Evolutionary conservation across 2,888 invertebrate species (phyloP).

Genomic region (Cataglyphis albicans): DNA sequence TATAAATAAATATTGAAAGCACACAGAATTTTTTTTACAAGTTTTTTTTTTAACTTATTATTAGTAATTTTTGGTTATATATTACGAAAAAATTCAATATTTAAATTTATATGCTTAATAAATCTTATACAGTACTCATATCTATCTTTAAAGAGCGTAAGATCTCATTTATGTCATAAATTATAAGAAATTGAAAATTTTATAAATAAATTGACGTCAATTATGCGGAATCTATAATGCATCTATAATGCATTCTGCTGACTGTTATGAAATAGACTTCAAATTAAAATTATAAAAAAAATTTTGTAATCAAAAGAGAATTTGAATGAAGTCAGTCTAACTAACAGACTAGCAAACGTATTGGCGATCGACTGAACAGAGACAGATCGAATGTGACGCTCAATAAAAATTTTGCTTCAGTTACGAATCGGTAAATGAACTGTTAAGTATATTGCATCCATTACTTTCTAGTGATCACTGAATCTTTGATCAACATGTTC

Average conservation of each 20-base stretch:
- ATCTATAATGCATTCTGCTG: not conserved
- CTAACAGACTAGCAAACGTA: constrained; percentile 71
- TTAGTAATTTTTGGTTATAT: not conserved
- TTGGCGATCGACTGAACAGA: constrained; percentile 67
- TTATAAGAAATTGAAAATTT: not conserved
- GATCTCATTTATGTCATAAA: not conserved
- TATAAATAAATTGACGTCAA: not conserved
- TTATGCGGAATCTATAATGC: not conserved
- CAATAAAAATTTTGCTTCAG: constrained; percentile 83
- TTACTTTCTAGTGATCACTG: constrained; percentile 79
- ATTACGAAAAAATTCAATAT: not conserved
- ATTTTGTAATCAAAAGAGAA: constrained; percentile 54
- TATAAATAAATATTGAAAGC: not conserved
- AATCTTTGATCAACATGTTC: constrained; percentile 76
- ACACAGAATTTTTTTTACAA: not conserved
- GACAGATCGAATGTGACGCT: constrained; percentile 72
- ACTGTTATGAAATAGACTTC: not conserved
- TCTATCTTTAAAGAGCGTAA: not conserved
- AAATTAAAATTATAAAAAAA: constrained; percentile 27
- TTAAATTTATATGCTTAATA: not conserved
- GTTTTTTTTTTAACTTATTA: not conserved
- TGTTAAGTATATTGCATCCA: constrained; percentile 81
- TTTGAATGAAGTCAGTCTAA: constrained; percentile 76
- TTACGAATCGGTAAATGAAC: constrained; percentile 84
- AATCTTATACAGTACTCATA: not conserved